These are phyloP conservation scores for Holcopasites calliopsidis DNA, from an alignment of 1,140 invertebrate species.

Conservation along the genomic window DNA sequence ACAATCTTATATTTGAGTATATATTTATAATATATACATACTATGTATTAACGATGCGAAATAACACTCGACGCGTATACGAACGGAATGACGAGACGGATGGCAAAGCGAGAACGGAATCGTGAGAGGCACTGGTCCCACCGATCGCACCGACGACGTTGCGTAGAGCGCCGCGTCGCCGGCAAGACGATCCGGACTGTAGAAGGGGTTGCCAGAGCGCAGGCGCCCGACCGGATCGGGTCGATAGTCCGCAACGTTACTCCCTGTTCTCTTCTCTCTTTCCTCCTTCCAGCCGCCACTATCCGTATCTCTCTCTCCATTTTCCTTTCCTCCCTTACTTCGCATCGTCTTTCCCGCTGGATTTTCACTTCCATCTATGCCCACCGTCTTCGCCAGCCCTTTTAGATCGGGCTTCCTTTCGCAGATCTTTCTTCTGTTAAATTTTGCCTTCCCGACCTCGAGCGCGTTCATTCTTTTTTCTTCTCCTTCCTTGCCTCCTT, in stretches of 20 bases:
- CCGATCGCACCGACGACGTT: slow-evolving; percentile 72
- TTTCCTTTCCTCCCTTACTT: slow-evolving; percentile 6
- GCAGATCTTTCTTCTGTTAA: not conserved
- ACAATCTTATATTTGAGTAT: not conserved
- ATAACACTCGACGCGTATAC: slow-evolving; percentile 55
- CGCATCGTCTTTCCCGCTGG: not conserved
- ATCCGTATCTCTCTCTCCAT: not conserved
- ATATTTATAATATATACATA: slow-evolving; percentile 3
- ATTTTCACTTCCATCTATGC: not conserved
- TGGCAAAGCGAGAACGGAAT: slow-evolving; percentile 62
- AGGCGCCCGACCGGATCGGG: slow-evolving; percentile 66
- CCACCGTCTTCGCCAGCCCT: not conserved
- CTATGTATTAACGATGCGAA: not conserved
- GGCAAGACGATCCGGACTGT: slow-evolving; percentile 72
- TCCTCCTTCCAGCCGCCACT: not conserved
- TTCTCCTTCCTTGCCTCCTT: not conserved
- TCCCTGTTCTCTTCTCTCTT: slow-evolving; percentile 41
- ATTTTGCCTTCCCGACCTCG: not conserved
- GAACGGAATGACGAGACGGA: slow-evolving; percentile 55
- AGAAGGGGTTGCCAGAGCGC: slow-evolving; percentile 68
- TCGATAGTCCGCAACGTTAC: slow-evolving; percentile 78
- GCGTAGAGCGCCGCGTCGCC: slow-evolving; percentile 75
- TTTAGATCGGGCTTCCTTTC: not conserved
- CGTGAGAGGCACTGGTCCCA: slow-evolving; percentile 73
- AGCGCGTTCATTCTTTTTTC: not conserved